A percentile compares a stretch with the other conserved stretches of the same genome.
Evolutionary conservation across 2,888 invertebrate genomes (phyloP).

Genomic region (Ennomos erosarius): DNA sequence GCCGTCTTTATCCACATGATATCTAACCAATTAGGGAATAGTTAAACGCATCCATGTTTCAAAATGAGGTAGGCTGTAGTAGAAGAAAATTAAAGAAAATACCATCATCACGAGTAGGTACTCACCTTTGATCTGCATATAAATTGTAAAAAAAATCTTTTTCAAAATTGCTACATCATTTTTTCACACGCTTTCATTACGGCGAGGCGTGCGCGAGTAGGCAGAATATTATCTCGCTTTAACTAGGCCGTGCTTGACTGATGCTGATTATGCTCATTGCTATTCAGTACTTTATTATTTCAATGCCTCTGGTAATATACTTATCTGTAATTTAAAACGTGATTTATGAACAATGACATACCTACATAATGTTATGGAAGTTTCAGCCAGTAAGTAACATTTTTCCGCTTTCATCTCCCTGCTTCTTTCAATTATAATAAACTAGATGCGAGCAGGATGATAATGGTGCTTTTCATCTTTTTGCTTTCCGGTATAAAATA

Average conservation of each 20-base stretch:
- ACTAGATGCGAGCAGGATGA: too few relatives aligned
- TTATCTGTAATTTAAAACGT: constrained; percentile 25
- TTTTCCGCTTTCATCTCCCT: not conserved
- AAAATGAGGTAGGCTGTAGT: not conserved
- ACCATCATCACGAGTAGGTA: constrained; percentile 12
- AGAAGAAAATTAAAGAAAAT: constrained; percentile 22
- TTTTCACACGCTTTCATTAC: constrained; percentile 35
- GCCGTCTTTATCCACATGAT: too few relatives aligned
- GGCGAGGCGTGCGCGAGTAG: constrained; percentile 24
- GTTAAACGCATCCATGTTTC: constrained; percentile 2
- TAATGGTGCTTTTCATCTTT: too few relatives aligned
- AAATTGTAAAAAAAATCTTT: constrained; percentile 29
- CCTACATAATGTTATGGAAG: constrained; percentile 6
- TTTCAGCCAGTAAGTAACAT: constrained; percentile 1
- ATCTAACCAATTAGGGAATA: constrained; percentile 1
- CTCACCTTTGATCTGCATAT: constrained; percentile 30
- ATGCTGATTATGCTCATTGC: constrained; percentile 50
- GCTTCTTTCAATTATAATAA: too few relatives aligned
- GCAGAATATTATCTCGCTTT: constrained; percentile 33
- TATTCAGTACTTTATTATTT: constrained; percentile 41
- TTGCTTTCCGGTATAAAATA: too few relatives aligned
- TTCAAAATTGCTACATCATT: constrained; percentile 32
- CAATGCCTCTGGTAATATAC: constrained; percentile 28
- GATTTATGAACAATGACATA: constrained; percentile 17
- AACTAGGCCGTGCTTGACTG: constrained; percentile 41